A percentile compares a stretch with the other conserved stretches of the same genome.
phyloP scores from a whole-genome alignment of 2,113 vertebrate species.

The Blennius ocellaris region DNA sequence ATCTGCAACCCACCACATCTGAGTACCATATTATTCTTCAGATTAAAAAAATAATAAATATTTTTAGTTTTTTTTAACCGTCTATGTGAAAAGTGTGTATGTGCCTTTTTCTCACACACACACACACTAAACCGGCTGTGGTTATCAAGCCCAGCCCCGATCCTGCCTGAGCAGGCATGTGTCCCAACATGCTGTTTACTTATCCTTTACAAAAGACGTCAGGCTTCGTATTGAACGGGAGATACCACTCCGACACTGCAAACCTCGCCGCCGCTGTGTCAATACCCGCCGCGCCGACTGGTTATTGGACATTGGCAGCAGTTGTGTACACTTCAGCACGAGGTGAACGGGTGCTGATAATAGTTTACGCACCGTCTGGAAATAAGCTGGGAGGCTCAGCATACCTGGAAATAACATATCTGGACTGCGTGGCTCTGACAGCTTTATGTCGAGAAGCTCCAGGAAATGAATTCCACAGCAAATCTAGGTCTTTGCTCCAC shows the following conservation, averaged over 20 bases:
- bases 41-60: background rate
- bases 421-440: slow-evolving; percentile 7
- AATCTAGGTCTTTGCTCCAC: slow-evolving; percentile 23
- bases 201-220: slow-evolving; percentile 69
- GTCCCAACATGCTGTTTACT: slow-evolving; percentile 72
- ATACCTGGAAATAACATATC: background rate
- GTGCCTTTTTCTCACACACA: background rate
- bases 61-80: no score
- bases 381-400: slow-evolving; percentile 15
- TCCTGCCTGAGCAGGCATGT: slow-evolving; percentile 59
- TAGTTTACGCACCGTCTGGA: slow-evolving; percentile 36
- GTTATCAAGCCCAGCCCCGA: slow-evolving; percentile 49
- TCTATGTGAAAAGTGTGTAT: background rate
- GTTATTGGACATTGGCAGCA: slow-evolving; percentile 35
- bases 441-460: background rate
- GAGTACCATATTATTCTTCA: slow-evolving; percentile 1
- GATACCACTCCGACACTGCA: slow-evolving; percentile 41
- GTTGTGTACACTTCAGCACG: slow-evolving; percentile 33
- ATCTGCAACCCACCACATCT: background rate
- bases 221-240: slow-evolving; percentile 43
- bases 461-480: slow-evolving; percentile 36
- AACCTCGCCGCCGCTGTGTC: slow-evolving; percentile 64
- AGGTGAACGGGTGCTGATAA: slow-evolving; percentile 33
- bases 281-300: slow-evolving; percentile 47
- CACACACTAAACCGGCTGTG: slow-evolving; percentile 9